Percentiles rank a stretch among this genome's conserved stretches.
phyloP scores from a whole-genome alignment of 2,888 invertebrate genomes.

The Standfussiana lucernea region DNA sequence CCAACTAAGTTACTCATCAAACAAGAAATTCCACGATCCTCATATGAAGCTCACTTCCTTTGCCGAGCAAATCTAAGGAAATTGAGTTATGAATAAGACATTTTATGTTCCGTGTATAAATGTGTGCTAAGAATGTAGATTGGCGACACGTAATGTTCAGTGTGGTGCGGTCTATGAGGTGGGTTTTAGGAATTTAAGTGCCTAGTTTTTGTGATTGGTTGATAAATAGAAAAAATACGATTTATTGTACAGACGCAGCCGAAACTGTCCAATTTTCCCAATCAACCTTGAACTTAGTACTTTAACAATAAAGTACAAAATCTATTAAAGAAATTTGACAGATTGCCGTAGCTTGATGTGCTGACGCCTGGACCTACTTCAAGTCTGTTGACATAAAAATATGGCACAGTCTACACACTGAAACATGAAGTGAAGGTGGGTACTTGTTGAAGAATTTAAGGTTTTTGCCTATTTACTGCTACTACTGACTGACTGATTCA shows the following conservation, averaged over 20 bases:
- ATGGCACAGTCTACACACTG: background rate
- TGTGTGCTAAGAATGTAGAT: slow-evolving; percentile 57
- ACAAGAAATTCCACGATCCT: slow-evolving; percentile 61
- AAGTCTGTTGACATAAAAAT: background rate
- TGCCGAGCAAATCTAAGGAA: slow-evolving; percentile 63
- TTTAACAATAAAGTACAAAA: too few species aligned
- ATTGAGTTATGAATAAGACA: slow-evolving; percentile 68
- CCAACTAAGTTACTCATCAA: slow-evolving; percentile 63
- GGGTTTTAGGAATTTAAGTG: background rate
- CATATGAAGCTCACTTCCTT: slow-evolving; percentile 55
- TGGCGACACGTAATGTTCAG: slow-evolving; percentile 22
- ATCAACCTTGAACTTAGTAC: too few species aligned
- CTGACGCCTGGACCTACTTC: too few species aligned
- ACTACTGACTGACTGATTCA: too few species aligned
- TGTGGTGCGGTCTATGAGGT: slow-evolving; percentile 13
- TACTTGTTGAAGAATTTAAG: background rate
- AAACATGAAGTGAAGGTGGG: background rate
- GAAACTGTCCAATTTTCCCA: too few species aligned
- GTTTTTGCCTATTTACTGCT: background rate
- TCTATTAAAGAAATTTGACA: too few species aligned
- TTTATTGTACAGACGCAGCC: too few species aligned
- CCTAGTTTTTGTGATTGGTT: background rate
- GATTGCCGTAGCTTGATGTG: too few species aligned
- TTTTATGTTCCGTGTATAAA: slow-evolving; percentile 55
- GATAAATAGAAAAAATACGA: background rate